Percentiles rank a stretch among this genome's conserved stretches.
Evolutionary conservation across 2,113 vertebrate genomes (phyloP).

Genomic region (Elanoides forficatus): DNA sequence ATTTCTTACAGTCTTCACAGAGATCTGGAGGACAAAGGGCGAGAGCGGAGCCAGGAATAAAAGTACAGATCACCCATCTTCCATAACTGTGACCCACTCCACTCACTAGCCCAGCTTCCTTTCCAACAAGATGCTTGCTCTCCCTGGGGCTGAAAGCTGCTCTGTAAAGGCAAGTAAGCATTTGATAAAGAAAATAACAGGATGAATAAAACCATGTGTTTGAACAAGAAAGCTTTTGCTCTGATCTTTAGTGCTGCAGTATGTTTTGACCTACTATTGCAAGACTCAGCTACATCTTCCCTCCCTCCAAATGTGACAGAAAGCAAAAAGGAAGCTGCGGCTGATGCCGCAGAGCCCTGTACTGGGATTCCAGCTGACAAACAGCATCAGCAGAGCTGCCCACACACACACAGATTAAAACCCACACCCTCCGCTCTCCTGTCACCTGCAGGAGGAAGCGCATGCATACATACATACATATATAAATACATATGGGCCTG

Average conservation of each 20-base stretch:
- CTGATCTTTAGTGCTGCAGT: constrained; percentile 46
- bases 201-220: constrained; percentile 39
- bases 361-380: constrained; percentile 46
- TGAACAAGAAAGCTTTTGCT: constrained; percentile 50
- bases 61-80: background rate
- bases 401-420: background rate
- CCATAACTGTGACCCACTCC: background rate
- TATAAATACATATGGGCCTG: background rate
- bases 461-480: background rate
- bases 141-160: background rate
- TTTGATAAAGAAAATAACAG: constrained; percentile 46
- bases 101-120: background rate
- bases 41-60: background rate
- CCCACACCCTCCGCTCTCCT: background rate
- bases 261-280: constrained; percentile 62
- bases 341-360: background rate
- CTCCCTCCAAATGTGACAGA: constrained; percentile 54
- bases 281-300: constrained; percentile 51
- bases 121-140: background rate
- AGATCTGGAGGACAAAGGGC: background rate
- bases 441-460: constrained; percentile 2
- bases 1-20: background rate
- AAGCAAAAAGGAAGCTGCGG: background rate
- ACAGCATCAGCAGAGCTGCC: constrained; percentile 28
- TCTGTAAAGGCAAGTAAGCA: background rate